A percentile compares a stretch with the other conserved stretches of the same genome.
Evolutionary conservation across 2,888 invertebrate species (phyloP).

Genomic region (Epinotia nisella): DNA sequence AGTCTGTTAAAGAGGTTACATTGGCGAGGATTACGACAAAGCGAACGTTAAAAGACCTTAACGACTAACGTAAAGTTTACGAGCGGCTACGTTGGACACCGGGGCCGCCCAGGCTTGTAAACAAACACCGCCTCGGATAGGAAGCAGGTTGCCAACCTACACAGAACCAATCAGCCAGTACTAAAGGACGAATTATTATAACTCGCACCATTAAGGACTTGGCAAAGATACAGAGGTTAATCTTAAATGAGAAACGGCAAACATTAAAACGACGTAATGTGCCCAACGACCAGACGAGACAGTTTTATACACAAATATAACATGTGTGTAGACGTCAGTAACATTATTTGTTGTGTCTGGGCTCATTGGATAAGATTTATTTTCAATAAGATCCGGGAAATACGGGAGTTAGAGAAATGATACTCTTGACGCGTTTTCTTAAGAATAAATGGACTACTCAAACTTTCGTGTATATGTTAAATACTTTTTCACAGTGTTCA

Average conservation of each 20-base stretch:
- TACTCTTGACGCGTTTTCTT: background rate
- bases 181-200: slow-evolving; percentile 54
- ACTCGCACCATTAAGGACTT: slow-evolving; percentile 49
- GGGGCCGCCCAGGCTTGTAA: slow-evolving; percentile 62
- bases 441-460: slow-evolving; percentile 3
- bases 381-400: slow-evolving; percentile 21
- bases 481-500: background rate
- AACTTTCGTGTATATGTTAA: slow-evolving; percentile 1
- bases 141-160: slow-evolving; percentile 62
- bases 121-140: slow-evolving; percentile 69
- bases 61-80: slow-evolving; percentile 54
- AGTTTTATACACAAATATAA: slow-evolving; percentile 27
- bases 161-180: slow-evolving; percentile 56
- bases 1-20: slow-evolving; percentile 3
- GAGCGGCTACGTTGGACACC: slow-evolving; percentile 55
- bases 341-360: slow-evolving; percentile 36
- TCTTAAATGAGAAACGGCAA: slow-evolving; percentile 19
- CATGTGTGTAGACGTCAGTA: slow-evolving; percentile 15
- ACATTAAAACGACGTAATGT: slow-evolving; percentile 29
- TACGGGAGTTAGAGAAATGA: background rate
- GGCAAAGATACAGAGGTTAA: slow-evolving; percentile 53
- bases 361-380: slow-evolving; percentile 32
- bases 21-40: slow-evolving; percentile 21
- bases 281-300: slow-evolving; percentile 28
- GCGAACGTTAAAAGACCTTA: slow-evolving; percentile 27